Percentiles rank a stretch among this genome's conserved stretches.
Evolutionary conservation across 2,113 vertebrate species (phyloP).

Genomic region (Brienomyrus brachyistius): DNA sequence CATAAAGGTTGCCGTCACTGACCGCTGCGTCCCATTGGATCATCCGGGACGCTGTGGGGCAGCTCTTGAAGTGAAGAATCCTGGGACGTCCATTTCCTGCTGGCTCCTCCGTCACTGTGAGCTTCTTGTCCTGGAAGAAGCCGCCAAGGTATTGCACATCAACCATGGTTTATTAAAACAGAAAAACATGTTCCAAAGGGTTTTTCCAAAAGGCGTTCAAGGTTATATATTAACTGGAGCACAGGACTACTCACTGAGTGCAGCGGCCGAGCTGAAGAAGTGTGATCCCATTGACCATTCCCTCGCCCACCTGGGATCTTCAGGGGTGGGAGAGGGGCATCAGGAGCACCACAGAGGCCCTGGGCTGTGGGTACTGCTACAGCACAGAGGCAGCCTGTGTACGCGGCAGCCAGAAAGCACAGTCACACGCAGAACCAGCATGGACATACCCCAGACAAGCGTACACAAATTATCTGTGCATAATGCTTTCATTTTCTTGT

Average conservation of each 20-base stretch:
- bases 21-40: slow-evolving; percentile 67
- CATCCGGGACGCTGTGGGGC: slow-evolving; percentile 50
- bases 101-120: slow-evolving; percentile 66
- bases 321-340: slow-evolving; percentile 93
- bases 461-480: not conserved
- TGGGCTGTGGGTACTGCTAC: slow-evolving; percentile 95
- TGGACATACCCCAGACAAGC: not conserved
- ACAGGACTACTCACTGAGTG: slow-evolving; percentile 71
- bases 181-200: not conserved
- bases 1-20: slow-evolving; percentile 54
- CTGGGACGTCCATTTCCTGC: slow-evolving; percentile 58
- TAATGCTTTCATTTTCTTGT: not conserved
- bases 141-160: not conserved
- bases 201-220: not conserved
- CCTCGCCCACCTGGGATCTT: slow-evolving; percentile 96
- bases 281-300: slow-evolving; percentile 95
- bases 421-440: not conserved
- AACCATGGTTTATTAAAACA: not conserved
- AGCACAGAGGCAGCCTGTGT: slow-evolving; percentile 74
- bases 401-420: not conserved
- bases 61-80: slow-evolving; percentile 67
- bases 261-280: slow-evolving; percentile 88
- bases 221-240: not conserved
- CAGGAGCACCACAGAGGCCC: slow-evolving; percentile 95
- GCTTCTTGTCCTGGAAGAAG: slow-evolving; percentile 58